Conservation (phyloP, 2,797 vertebrate genomes). For the Bradypodion pumilum region DNA sequence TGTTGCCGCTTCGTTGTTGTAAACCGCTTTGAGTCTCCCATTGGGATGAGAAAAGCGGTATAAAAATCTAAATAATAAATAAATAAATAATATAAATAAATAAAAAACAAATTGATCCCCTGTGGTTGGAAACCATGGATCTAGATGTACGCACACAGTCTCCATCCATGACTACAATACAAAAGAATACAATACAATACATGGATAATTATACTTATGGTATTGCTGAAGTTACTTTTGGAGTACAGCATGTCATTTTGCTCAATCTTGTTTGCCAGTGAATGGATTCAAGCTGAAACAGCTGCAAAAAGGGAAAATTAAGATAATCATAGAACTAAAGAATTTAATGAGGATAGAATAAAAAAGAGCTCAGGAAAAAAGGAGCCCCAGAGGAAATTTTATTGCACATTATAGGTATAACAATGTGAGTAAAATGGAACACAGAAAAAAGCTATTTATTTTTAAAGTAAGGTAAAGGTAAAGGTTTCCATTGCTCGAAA, state of each 20-base stretch:
- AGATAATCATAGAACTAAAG: neutral
- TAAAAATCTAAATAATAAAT: too few species aligned
- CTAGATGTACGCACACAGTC: neutral
- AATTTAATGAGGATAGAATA: slow-evolving; percentile 12
- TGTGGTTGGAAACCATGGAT: too few species aligned
- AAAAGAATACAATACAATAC: neutral
- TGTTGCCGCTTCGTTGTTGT: too few species aligned
- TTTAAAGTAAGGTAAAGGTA: too few species aligned
- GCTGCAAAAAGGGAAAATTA: neutral
- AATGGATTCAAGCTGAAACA: neutral
- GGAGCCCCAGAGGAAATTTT: neutral
- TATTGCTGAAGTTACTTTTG: neutral
- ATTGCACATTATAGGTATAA: neutral
- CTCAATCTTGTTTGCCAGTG: neutral
- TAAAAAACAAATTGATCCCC: too few species aligned
- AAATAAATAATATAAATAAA: too few species aligned
- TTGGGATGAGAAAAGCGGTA: too few species aligned
- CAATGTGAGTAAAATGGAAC: neutral
- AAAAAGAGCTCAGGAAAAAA: neutral
- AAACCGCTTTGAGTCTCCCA: too few species aligned
- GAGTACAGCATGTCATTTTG: neutral
- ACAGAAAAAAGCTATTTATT: neutral
- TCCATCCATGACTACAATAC: neutral
- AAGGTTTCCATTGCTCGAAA: too few species aligned
- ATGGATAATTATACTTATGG: neutral